phyloP scores from a whole-genome alignment of 1,140 invertebrate genomes.

The Lepidostoma basale region DNA sequence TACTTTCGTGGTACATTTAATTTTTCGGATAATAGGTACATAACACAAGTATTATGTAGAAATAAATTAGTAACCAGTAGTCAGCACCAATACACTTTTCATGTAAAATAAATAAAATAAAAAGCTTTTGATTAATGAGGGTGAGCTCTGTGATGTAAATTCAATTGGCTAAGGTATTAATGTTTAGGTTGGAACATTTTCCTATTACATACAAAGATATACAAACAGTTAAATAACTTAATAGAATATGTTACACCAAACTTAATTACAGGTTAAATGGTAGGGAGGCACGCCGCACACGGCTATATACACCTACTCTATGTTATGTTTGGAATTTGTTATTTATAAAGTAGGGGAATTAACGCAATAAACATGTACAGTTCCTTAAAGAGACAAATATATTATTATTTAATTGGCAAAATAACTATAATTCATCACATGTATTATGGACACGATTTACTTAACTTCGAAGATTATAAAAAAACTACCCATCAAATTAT shows the following conservation, averaged over 20 bases:
- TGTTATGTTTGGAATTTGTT: slow-evolving; percentile 21
- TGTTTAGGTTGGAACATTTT: slow-evolving; percentile 26
- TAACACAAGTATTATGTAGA: slow-evolving; percentile 35
- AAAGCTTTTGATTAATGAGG: slow-evolving; percentile 28
- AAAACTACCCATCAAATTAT: slow-evolving; percentile 26
- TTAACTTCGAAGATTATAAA: slow-evolving; percentile 23
- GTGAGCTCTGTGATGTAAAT: slow-evolving; percentile 26
- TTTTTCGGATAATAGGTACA: slow-evolving; percentile 19
- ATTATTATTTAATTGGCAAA: slow-evolving; percentile 37
- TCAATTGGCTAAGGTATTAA: slow-evolving; percentile 33
- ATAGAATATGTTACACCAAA: slow-evolving; percentile 32
- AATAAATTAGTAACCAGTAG: slow-evolving; percentile 44
- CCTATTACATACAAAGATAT: slow-evolving; percentile 33
- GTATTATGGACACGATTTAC: slow-evolving; percentile 35
- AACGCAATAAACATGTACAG: slow-evolving; percentile 20
- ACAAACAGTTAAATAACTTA: slow-evolving; percentile 40
- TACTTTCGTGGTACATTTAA: slow-evolving; percentile 32
- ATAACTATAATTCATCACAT: slow-evolving; percentile 33
- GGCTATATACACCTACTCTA: not conserved
- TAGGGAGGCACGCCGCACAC: slow-evolving; percentile 13
- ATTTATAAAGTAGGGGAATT: not conserved
- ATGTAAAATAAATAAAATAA: slow-evolving; percentile 39
- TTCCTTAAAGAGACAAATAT: slow-evolving; percentile 21
- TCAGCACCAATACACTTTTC: slow-evolving; percentile 42
- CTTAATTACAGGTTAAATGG: slow-evolving; percentile 24